phyloP scores from a whole-genome alignment of 2,888 invertebrate species.

The Bedellia somnulentella region DNA sequence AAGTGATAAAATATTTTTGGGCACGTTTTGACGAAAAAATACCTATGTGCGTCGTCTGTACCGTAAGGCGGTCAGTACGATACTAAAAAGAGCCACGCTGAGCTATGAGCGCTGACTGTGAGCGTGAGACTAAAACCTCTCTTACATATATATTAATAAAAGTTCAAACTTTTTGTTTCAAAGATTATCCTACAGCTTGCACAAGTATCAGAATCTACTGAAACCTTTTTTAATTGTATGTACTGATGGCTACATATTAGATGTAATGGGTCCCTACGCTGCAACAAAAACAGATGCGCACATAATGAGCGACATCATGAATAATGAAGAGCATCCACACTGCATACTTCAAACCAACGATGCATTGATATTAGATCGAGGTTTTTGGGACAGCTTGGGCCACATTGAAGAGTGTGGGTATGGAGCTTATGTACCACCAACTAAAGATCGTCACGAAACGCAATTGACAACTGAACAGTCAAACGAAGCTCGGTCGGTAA shows the following conservation, averaged over 20 bases:
- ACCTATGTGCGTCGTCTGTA: too few relatives aligned
- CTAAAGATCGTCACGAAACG: conserved; percentile 6
- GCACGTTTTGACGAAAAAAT: too few relatives aligned
- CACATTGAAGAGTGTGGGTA: conserved; percentile 8
- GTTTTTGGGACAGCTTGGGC: conserved; percentile 8
- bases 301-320: conserved; percentile 2
- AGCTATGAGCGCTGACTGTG: too few relatives aligned
- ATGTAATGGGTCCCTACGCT: conserved; percentile 6
- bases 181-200: conserved; percentile 3
- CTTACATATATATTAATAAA: too few relatives aligned
- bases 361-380: conserved; percentile 11
- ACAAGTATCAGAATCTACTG: too few relatives aligned
- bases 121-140: too few relatives aligned
- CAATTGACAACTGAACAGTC: conserved; percentile 8
- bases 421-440: conserved; percentile 7
- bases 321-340: conserved; percentile 6
- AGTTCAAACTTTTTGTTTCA: too few relatives aligned
- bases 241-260: conserved; percentile 7
- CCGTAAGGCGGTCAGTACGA: too few relatives aligned
- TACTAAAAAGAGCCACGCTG: too few relatives aligned
- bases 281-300: conserved; percentile 6
- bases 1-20: too few relatives aligned
- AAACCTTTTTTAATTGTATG: conserved; percentile 8
- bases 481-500: conserved; percentile 8
- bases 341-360: too few relatives aligned